These are phyloP conservation scores for Quadroppia sp. DNA, from an alignment of 2,888 invertebrate genomes.

Conservation along the genomic window DNA sequence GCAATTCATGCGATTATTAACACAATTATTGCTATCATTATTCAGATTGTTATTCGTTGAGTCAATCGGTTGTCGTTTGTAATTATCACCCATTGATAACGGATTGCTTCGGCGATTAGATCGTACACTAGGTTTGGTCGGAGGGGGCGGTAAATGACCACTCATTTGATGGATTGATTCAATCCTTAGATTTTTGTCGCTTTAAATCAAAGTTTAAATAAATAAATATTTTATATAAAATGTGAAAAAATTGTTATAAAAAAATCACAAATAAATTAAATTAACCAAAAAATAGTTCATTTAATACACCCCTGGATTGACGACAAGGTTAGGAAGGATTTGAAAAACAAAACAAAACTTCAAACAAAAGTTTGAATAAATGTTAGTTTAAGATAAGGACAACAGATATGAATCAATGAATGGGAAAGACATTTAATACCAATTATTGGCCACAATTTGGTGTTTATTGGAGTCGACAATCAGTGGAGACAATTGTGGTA, in stretches of 20 bases:
- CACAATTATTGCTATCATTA: conserved; percentile 3
- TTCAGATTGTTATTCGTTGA: neutral
- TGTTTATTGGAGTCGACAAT: neutral
- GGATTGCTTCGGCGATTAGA: neutral
- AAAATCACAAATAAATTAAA: neutral
- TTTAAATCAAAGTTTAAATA: neutral
- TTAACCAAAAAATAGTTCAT: too few relatives aligned
- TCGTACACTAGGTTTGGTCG: conserved; percentile 49
- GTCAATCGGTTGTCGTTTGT: too few relatives aligned
- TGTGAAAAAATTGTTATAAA: neutral
- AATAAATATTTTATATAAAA: neutral
- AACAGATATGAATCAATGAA: neutral
- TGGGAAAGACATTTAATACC: neutral
- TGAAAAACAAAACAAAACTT: too few relatives aligned
- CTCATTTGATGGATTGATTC: conserved; percentile 44
- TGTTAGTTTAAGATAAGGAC: neutral
- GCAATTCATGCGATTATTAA: neutral
- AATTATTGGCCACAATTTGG: conserved; percentile 11
- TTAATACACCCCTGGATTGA: too few relatives aligned
- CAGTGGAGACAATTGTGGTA: neutral
- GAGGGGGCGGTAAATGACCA: conserved; percentile 53
- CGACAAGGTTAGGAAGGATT: too few relatives aligned
- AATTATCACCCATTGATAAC: neutral
- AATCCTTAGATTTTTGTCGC: conserved; percentile 14
- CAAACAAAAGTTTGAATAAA: too few relatives aligned